Percentiles rank a stretch among this genome's conserved stretches.
phyloP scores from a whole-genome alignment of 2,797 vertebrate genomes.

The Eulemur coronatus region DNA sequence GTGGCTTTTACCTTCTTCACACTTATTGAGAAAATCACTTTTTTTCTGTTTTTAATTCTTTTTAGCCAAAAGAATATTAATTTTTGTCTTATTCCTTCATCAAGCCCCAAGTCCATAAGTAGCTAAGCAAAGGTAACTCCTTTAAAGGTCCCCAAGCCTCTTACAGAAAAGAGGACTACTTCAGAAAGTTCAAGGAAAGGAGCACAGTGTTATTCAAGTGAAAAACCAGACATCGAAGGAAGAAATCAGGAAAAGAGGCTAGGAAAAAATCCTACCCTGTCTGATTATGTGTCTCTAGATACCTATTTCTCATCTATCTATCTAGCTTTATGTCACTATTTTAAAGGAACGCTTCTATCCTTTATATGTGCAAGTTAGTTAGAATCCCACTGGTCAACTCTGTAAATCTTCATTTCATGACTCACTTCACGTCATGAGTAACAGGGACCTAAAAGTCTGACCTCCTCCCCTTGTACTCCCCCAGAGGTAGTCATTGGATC shows the following conservation, averaged over 20 bases:
- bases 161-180: neutral
- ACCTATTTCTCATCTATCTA: neutral
- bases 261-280: neutral
- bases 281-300: neutral
- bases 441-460: neutral
- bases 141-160: neutral
- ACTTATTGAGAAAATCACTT: neutral
- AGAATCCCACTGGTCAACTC: neutral
- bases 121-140: neutral
- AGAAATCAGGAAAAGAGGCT: neutral
- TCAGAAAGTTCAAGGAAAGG: neutral
- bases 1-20: neutral
- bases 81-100: neutral
- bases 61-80: neutral
- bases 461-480: accelerated
- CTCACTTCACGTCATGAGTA: neutral
- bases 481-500: neutral
- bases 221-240: neutral
- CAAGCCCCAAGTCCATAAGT: neutral
- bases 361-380: neutral
- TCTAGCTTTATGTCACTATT: neutral
- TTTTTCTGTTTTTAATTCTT: neutral
- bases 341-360: neutral
- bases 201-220: neutral
- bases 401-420: neutral